Evolutionary conservation across 2,888 invertebrate genomes (phyloP), one percentile per base, ranked within the genome.

Genomic region (Artemia sp.): DNA sequence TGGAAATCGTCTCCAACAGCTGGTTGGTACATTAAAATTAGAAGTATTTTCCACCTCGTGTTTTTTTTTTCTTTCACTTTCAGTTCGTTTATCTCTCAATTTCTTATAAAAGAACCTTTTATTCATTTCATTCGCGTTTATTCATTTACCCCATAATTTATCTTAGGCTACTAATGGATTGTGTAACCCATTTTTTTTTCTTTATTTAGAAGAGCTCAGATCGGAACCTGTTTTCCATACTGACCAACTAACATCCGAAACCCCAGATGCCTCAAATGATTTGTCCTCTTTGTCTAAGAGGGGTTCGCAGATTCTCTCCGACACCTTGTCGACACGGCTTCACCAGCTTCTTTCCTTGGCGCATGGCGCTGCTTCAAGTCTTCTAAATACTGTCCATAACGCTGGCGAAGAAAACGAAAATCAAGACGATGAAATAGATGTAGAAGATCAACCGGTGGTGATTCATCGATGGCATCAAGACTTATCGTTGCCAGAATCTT

Each of bases 281-380:
- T 10, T 19, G 14, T 58, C 64, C 24, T 58, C 64, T 19, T 24
- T 58, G n/a, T n/a, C 14, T 58, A 58, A 58, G 64, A 58, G 64
- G 64, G 64, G 64, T 58, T 58, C 64, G 64, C 64, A 58, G 64
- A 58, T 58, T 58, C 64, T 58, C 64, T 58, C 64, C 9, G 64
- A 58, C 11, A 58, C 64, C 14, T 24, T 58, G n/a, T 58, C 64
- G 8, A 58, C 64, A 19, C 64, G 64, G n/a, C 64, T 58, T 19
- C 64, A 58, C 14, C 64, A 58, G 24, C 64, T 58, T 9, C 24
- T 58, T n/a, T 58, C 64, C 24, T 19, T 58, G 64, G 64, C 64
- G 14, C 64, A 58, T 24, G 64, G 64, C 14, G 64, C 64, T 9
- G 64, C 64, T n/a, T 58, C 64, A 10, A 58, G 64, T 24, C 64